Conservation (phyloP, 1,140 invertebrate genomes). For the Zaprionus nigranus region DNA sequence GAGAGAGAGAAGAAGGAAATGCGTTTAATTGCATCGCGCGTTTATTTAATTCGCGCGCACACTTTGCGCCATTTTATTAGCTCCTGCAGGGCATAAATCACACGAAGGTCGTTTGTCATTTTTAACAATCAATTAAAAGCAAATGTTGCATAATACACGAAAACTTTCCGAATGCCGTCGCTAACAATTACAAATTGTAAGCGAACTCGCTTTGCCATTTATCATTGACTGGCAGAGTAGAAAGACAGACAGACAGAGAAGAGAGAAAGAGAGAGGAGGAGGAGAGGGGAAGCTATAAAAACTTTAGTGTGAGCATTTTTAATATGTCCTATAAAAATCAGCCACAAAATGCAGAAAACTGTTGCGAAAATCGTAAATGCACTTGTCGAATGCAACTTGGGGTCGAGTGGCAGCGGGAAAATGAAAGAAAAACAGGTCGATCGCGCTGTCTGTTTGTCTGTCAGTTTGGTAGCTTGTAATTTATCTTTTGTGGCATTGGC, state of each 20-base stretch:
- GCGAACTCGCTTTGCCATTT: slow-evolving; percentile 59
- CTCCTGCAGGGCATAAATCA: slow-evolving; percentile 64
- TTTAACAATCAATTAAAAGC: slow-evolving; percentile 79
- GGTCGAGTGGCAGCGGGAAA: not conserved
- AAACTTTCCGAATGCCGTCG: slow-evolving; percentile 50
- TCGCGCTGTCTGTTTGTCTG: not conserved
- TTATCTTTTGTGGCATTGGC: slow-evolving; percentile 29
- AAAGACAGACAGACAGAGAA: not conserved
- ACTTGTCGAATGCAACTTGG: slow-evolving; percentile 22
- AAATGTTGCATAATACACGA: slow-evolving; percentile 81
- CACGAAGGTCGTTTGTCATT: slow-evolving; percentile 72
- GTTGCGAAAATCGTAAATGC: slow-evolving; percentile 38
- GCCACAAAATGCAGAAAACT: slow-evolving; percentile 25
- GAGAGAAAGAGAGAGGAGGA: not conserved
- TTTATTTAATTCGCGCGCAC: slow-evolving; percentile 62
- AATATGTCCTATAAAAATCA: slow-evolving; percentile 60
- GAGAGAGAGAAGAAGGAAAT: slow-evolving; percentile 5
- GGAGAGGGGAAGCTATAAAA: slow-evolving; percentile 23
- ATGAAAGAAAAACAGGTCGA: not conserved
- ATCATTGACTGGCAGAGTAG: slow-evolving; percentile 43
- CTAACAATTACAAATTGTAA: slow-evolving; percentile 50
- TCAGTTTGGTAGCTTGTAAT: slow-evolving; percentile 17
- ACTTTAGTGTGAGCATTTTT: slow-evolving; percentile 35
- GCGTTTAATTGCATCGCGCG: slow-evolving; percentile 70
- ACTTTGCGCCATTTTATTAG: slow-evolving; percentile 68